Percentiles rank a stretch among this genome's conserved stretches.
phyloP scores from a whole-genome alignment of 2,888 invertebrate species.

The Pollenia labialis region DNA sequence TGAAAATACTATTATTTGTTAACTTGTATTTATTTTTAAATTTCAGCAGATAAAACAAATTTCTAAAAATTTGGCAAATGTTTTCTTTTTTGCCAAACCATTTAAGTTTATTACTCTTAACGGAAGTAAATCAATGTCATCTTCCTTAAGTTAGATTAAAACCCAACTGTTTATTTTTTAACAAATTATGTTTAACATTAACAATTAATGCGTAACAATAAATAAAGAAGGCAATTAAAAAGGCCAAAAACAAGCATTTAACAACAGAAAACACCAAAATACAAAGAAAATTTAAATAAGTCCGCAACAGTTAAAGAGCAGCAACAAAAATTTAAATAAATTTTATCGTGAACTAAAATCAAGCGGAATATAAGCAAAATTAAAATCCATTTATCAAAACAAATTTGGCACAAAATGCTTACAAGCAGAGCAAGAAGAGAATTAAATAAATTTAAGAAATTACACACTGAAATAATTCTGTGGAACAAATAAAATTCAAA shows the following conservation, averaged over 20 bases:
- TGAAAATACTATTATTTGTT: no score
- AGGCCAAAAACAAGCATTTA: slow-evolving; percentile 80
- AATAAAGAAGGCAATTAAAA: slow-evolving; percentile 82
- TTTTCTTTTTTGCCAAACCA: not conserved
- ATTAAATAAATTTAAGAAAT: slow-evolving; percentile 1
- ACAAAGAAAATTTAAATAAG: slow-evolving; percentile 31
- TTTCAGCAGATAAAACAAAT: no score
- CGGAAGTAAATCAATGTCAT: slow-evolving; percentile 71
- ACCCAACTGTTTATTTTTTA: slow-evolving; percentile 14
- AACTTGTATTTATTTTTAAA: no score
- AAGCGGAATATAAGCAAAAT: slow-evolving; percentile 35
- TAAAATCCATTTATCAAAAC: slow-evolving; percentile 68
- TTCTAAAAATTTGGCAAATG: no score
- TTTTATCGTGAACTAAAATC: slow-evolving; percentile 64
- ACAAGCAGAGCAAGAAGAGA: slow-evolving; percentile 29
- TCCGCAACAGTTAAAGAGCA: slow-evolving; percentile 29
- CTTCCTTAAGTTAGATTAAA: not conserved
- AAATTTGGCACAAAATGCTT: slow-evolving; percentile 35
- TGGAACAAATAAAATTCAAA: slow-evolving; percentile 53
- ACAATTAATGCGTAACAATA: slow-evolving; percentile 79
- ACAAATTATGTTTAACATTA: slow-evolving; percentile 70
- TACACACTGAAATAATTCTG: not conserved
- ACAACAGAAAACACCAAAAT: slow-evolving; percentile 72
- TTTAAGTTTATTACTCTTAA: slow-evolving; percentile 30
- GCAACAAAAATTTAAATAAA: slow-evolving; percentile 19